These are phyloP conservation scores for Callospermophilus lateralis DNA, from an alignment of 2,113 vertebrate genomes.

Conservation along the genomic window DNA sequence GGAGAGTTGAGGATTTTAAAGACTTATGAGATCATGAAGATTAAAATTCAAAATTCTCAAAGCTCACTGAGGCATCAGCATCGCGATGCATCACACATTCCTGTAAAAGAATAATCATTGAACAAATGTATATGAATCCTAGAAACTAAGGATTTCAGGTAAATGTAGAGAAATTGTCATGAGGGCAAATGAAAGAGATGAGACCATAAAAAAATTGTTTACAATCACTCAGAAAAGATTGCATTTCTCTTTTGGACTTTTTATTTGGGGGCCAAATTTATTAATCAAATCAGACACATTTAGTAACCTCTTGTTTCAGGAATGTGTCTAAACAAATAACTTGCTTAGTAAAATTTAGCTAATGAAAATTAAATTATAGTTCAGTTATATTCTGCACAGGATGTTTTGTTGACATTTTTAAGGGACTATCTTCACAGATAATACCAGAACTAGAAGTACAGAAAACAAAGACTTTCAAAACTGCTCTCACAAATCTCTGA, in stretches of 20 bases:
- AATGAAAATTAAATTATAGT: constrained; percentile 15
- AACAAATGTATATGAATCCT: not conserved
- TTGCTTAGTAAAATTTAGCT: constrained; percentile 12
- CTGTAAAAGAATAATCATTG: constrained; percentile 28
- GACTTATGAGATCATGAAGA: not conserved
- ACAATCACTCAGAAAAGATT: not conserved
- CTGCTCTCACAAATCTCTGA: constrained; percentile 32
- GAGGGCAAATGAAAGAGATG: not conserved
- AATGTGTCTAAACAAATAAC: not conserved
- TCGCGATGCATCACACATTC: not conserved
- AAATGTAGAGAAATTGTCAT: not conserved
- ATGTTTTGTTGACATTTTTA: constrained; percentile 8
- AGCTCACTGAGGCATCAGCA: not conserved
- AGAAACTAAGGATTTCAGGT: not conserved
- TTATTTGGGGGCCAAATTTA: not conserved
- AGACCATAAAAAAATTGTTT: not conserved
- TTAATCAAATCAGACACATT: not conserved
- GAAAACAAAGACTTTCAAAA: constrained; percentile 58
- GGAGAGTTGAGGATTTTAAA: not conserved
- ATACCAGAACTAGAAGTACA: constrained; percentile 13
- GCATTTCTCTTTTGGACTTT: not conserved
- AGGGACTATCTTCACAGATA: not conserved
- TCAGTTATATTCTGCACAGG: not conserved
- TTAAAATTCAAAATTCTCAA: not conserved
- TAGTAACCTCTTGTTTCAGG: not conserved